A percentile compares a stretch with the other conserved stretches of the same genome.
phyloP scores from a whole-genome alignment of 2,888 invertebrate species.

The Alentia gelatinosa region DNA sequence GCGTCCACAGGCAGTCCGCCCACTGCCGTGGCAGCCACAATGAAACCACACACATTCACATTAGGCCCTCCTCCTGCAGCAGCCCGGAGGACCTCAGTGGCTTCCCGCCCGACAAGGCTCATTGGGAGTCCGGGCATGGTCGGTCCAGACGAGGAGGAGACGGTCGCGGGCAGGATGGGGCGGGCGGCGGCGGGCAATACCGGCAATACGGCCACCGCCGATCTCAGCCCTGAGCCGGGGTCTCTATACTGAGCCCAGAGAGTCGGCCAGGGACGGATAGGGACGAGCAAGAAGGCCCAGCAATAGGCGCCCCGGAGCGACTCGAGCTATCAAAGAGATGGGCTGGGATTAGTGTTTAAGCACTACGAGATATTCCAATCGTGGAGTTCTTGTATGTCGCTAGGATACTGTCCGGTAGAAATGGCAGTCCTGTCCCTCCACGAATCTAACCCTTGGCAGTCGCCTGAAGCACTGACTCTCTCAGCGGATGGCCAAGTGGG shows the following conservation, averaged over 20 bases:
- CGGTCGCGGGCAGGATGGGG: neutral
- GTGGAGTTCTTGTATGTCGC: conserved; percentile 1
- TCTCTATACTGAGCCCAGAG: no score
- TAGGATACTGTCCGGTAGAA: neutral
- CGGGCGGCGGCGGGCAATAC: neutral
- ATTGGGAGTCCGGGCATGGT: neutral
- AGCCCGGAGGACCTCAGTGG: neutral
- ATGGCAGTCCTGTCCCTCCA: no score
- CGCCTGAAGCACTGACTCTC: no score
- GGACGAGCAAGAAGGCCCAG: neutral
- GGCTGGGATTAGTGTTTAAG: neutral
- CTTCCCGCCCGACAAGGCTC: neutral
- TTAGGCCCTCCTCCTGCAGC: no score
- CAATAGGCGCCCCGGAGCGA: no score
- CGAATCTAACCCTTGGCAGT: no score
- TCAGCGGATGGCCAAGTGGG: no score
- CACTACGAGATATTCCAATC: neutral
- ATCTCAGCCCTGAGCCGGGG: neutral
- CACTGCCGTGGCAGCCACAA: no score
- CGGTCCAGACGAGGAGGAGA: neutral
- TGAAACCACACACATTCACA: no score
- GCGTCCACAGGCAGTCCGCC: no score
- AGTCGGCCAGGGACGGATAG: no score
- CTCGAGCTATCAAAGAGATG: neutral
- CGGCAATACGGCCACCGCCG: neutral